Base-by-base conservation (phyloP, 2,797 vertebrate species). In the Neoniphon sammara region DNA sequence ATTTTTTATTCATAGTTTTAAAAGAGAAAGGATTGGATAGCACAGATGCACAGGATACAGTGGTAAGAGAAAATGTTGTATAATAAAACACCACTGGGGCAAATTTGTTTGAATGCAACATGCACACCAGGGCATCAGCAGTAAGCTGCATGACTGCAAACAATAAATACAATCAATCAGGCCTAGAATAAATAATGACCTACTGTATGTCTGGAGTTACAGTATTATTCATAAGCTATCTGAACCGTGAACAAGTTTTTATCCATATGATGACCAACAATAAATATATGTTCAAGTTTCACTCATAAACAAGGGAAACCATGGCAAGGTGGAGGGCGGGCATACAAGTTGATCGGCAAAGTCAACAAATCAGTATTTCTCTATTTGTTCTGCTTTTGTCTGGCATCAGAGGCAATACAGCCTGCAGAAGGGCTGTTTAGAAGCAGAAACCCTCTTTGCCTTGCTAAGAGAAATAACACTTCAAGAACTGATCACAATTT, bases 361-460 rank as follows among this genome's bases (percentile, higher is more conserved):
- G 72, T 82, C 76, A 78, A 87, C 80, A 71, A 55, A 69, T 79
- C 50, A 55, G 60, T 58, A 80, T 58, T 63, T 21, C 50, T 49
- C 23, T 15, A 23, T 68, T 69, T 72, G 31, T 74, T 25, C 21
- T 54, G 4, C 46, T 82, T 70, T 25, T 53, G 54, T 65, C 42
- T 59, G 72, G 55, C 52, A 74, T 53, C 50, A 53, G 66, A 73
- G 44, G 23, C 12, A 20, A 20, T 31, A 63, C 23, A 39, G 12
- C 36, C 12, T 39, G 36, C 36, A 39, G 10, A 39, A 3, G 36
- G 36, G 36, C 10, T 39, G 36, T 39, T 39, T 12, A 53, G 44
- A 67, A 56, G 66, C 36, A 62, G 12, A 57, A 5, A 34, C 34
- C n/a, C 5, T 20, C 6, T 50, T 50, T 50, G 31, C 34, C 47